Evolutionary conservation across 92 coral and sea anemone species (phyloP), one percentile per base, ranked within the genome.

Genomic region (Porites divaricata): DNA sequence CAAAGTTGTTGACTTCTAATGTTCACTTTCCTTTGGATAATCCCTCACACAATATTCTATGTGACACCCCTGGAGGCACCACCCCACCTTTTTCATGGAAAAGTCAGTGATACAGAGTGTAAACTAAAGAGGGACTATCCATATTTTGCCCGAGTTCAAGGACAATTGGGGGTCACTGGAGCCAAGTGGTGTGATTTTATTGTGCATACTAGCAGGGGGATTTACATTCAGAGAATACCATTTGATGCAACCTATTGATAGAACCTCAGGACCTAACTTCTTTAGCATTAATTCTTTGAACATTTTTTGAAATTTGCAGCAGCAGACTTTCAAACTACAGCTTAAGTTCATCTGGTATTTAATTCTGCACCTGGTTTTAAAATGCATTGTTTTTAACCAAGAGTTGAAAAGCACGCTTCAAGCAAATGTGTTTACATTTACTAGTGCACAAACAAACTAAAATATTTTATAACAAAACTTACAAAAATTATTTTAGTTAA

Each of bases 41-140:
- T 92, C 56, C 92, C 89, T 16, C 45, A 35, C 45, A 35, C 7
- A 35, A 35, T 35, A 35, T 35, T 35, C 45, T 35, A 28, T 28
- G 45, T 83, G 66, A 91, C 89, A 45, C 91, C 89, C n/a, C 23
- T 79, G 50, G 91, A 87, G 20, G 93, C 91, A 10, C 3, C 90
- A 86, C 28, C 57, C 85, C 14, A 79, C 21, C 45, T 85, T 74
- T 54, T 84, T 65, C 45, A 35, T 35, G 45, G 45, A 35, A 35
- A 35, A 35, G 45, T 35, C 45, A 35, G 45, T 35, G 45, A 35
- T 35, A 28, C 35, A 0, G 45, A 85, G 23, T 61, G 79, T 14
- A 79, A 11, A n/a, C 80, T 78, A n/a, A 80, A 80, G 53, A 57
- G 57, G 76, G 64, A 72, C 70, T 81, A 80, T 69, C 69, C 64